These are phyloP conservation scores for Potamilus streckersoni DNA, from an alignment of 1,140 invertebrate genomes.

Conservation along the genomic window DNA sequence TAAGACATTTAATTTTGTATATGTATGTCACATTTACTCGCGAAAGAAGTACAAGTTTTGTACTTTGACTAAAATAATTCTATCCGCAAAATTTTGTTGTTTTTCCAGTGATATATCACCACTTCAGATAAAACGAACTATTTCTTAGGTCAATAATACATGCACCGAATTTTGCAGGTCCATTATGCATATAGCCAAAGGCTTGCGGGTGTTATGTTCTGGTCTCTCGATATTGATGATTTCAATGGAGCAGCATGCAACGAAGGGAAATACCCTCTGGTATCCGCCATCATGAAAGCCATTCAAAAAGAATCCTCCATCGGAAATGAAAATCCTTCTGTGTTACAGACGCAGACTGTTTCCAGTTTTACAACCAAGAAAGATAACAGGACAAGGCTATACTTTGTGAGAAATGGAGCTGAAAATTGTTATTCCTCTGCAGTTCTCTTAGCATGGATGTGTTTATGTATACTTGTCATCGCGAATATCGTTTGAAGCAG, in stretches of 20 bases:
- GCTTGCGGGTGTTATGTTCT: constrained; percentile 75
- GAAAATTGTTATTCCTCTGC: too few species aligned
- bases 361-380: too few species aligned
- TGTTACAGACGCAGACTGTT: too few species aligned
- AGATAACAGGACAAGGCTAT: too few species aligned
- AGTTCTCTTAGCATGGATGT: too few species aligned
- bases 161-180: constrained; percentile 40
- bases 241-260: constrained; percentile 56
- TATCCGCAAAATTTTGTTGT: not conserved
- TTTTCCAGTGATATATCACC: not conserved
- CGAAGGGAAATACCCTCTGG: constrained; percentile 72
- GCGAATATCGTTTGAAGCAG: too few species aligned
- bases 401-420: too few species aligned
- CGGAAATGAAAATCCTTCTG: too few species aligned
- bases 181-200: constrained; percentile 49
- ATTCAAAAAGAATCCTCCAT: not conserved
- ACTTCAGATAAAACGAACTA: not conserved
- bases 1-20: not conserved
- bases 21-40: not conserved
- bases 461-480: too few species aligned
- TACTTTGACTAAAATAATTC: not conserved
- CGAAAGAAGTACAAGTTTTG: not conserved
- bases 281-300: constrained; percentile 66
- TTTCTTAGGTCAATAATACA: not conserved
- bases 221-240: constrained; percentile 72